Evolutionary conservation across 2,888 invertebrate genomes (phyloP).

Genomic region (Bugulina stolonifera): DNA sequence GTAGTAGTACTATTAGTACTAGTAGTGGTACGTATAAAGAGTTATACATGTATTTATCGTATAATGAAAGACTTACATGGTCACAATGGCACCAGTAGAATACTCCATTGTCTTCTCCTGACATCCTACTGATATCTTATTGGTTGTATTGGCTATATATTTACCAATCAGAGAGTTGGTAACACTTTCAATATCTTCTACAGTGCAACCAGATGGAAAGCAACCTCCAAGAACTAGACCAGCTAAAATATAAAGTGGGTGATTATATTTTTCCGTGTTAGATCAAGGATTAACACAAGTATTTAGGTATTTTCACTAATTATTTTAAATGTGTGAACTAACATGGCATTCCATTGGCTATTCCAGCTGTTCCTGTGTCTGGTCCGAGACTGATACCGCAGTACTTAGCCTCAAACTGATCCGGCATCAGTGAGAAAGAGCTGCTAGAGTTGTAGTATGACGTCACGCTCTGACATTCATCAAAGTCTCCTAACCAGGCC

Average conservation of each 20-base stretch:
- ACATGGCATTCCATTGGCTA: too few relatives aligned
- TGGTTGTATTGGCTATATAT: background rate
- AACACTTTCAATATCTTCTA: background rate
- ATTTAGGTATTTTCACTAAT: too few relatives aligned
- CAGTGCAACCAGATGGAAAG: constrained; percentile 15
- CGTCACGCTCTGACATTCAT: background rate
- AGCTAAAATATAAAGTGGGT: too few relatives aligned
- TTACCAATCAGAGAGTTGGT: background rate
- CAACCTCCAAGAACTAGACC: background rate
- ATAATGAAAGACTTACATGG: background rate
- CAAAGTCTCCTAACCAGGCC: constrained; percentile 21
- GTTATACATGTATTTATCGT: background rate
- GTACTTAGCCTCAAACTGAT: background rate
- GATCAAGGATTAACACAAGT: too few relatives aligned
- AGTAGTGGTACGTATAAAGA: too few relatives aligned
- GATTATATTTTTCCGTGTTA: too few relatives aligned
- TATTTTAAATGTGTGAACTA: too few relatives aligned
- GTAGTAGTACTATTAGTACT: too few relatives aligned
- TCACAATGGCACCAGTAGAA: constrained; percentile 6
- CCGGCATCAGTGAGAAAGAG: background rate
- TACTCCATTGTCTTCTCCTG: background rate
- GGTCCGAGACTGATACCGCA: too few relatives aligned
- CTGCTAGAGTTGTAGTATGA: background rate
- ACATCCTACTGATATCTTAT: background rate
- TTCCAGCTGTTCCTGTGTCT: too few relatives aligned